A percentile compares a stretch with the other conserved stretches of the same genome.
These are phyloP conservation scores for Mormoops blainvillei DNA, from an alignment of 2,113 vertebrate genomes.

Conservation along the genomic window DNA sequence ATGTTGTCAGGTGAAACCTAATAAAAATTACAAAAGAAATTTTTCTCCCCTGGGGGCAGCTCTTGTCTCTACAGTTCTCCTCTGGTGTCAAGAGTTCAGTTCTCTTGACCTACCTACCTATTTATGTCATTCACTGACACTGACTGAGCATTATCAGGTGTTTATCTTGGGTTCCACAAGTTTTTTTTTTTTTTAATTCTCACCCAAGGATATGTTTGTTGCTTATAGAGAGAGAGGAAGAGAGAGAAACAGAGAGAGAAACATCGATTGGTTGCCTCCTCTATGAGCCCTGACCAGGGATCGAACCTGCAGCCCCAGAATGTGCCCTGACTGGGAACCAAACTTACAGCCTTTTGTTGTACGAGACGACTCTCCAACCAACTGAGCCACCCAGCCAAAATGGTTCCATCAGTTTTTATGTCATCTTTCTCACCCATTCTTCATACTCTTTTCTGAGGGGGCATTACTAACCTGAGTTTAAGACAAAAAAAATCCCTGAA, in stretches of 20 bases:
- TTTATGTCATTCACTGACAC: neutral
- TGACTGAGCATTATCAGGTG: neutral
- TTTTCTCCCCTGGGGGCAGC: neutral
- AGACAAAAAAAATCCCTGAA: too few species aligned
- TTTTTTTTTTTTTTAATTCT: neutral
- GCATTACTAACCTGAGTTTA: neutral
- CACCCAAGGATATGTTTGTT: too few species aligned
- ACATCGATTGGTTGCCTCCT: too few species aligned
- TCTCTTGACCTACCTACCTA: neutral
- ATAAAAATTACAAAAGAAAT: neutral
- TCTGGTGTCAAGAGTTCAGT: neutral
- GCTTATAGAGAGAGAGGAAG: too few species aligned
- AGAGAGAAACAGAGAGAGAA: too few species aligned
- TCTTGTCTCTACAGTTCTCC: neutral
- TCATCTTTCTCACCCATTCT: neutral
- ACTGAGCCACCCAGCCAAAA: too few species aligned
- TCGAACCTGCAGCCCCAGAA: too few species aligned
- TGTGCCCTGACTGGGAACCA: too few species aligned
- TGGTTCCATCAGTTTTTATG: neutral
- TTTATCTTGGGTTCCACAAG: neutral
- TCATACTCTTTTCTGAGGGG: neutral
- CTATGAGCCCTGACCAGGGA: too few species aligned
- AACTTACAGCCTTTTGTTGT: too few species aligned
- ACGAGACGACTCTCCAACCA: too few species aligned
- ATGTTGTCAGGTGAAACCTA: neutral